These are phyloP conservation scores for Horisme vitalbata DNA, from an alignment of 2,888 invertebrate genomes.

Conservation along the genomic window DNA sequence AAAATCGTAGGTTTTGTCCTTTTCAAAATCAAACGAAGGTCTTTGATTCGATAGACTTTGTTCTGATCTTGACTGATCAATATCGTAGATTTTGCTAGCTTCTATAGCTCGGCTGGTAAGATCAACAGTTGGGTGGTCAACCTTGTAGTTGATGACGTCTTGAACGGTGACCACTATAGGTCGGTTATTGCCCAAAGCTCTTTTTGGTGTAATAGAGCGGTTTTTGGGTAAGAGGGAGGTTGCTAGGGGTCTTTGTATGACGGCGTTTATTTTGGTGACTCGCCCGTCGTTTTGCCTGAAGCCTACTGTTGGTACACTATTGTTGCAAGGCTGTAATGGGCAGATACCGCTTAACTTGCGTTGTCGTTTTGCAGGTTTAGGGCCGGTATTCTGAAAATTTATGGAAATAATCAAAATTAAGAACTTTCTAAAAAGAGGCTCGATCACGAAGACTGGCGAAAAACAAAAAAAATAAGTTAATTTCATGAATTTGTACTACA, in stretches of 20 bases:
- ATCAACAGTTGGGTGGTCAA: conserved; percentile 1
- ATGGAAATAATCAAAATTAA: too few relatives aligned
- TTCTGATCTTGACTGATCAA: background rate
- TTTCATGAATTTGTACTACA: too few relatives aligned
- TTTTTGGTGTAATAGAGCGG: background rate
- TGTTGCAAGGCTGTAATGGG: conserved; percentile 38
- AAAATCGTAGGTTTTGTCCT: background rate
- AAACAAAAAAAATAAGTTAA: too few relatives aligned
- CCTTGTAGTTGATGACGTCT: conserved; percentile 36
- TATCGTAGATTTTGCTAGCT: background rate
- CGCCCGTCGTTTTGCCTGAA: conserved; percentile 53
- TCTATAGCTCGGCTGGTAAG: background rate
- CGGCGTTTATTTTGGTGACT: conserved; percentile 53
- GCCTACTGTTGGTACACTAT: conserved; percentile 39
- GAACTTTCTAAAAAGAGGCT: too few relatives aligned
- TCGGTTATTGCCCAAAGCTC: background rate
- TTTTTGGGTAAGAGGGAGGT: conserved; percentile 16
- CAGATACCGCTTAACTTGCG: conserved; percentile 59
- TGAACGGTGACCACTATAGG: conserved; percentile 35
- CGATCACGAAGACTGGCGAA: too few relatives aligned
- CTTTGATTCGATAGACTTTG: background rate
- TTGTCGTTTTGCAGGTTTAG: conserved; percentile 35
- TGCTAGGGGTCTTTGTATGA: conserved; percentile 45
- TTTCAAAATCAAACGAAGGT: background rate
- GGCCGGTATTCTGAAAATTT: conserved; percentile 6